A percentile compares a stretch with the other conserved stretches of the same genome.
Evolutionary conservation across 2,888 invertebrate genomes (phyloP).

Genomic region (Apodemia zela): DNA sequence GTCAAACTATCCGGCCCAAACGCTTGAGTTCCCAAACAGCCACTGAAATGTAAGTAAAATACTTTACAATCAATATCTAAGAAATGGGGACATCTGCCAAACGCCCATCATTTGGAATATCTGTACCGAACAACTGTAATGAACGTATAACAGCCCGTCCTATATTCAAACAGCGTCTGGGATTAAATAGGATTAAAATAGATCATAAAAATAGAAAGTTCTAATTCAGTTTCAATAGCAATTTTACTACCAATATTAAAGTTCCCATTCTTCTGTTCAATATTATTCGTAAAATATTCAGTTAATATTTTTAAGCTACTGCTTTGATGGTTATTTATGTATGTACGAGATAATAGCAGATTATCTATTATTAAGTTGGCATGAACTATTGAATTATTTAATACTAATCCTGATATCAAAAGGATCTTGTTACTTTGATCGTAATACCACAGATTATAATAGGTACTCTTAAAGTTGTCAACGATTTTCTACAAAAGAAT

Average conservation of each 20-base stretch:
- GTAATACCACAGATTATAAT: too few relatives aligned
- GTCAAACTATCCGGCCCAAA: too few relatives aligned
- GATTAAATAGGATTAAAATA: slow-evolving; percentile 12
- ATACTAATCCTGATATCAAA: background rate
- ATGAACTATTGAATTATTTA: background rate
- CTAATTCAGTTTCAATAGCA: background rate
- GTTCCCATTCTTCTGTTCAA: background rate
- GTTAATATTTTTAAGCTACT: background rate
- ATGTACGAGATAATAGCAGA: background rate
- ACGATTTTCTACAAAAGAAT: too few relatives aligned
- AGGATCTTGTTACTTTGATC: background rate
- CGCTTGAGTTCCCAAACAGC: too few relatives aligned
- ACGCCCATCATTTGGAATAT: too few relatives aligned
- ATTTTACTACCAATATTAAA: slow-evolving; percentile 13
- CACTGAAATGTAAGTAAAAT: too few relatives aligned
- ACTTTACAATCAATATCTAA: too few relatives aligned
- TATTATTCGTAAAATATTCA: slow-evolving; percentile 6
- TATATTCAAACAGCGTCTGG: slow-evolving; percentile 12
- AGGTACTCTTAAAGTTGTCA: too few relatives aligned
- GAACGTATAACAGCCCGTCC: slow-evolving; percentile 11
- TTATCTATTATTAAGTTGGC: background rate
- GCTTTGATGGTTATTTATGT: slow-evolving; percentile 7
- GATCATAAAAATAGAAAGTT: slow-evolving; percentile 15
- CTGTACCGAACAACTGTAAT: background rate
- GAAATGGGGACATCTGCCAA: too few relatives aligned